A percentile compares a stretch with the other conserved stretches of the same genome.
Conservation (phyloP, 2,113 vertebrate genomes). For the Siniperca knerii region DNA sequence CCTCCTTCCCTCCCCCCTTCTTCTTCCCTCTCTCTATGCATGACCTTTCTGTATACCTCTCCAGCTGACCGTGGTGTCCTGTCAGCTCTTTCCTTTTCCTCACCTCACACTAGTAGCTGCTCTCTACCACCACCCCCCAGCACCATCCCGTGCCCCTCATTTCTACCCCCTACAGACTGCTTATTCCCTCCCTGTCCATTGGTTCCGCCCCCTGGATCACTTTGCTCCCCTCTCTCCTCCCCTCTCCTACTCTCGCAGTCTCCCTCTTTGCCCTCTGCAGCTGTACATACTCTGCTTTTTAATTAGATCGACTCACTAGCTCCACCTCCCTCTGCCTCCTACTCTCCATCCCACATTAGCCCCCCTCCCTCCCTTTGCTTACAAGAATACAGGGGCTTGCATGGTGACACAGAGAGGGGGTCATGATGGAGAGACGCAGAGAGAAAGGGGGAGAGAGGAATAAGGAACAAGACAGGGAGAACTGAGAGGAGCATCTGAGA, state of each 20-base stretch:
- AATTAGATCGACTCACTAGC: conserved; percentile 82
- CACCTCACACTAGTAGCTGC: conserved; percentile 48
- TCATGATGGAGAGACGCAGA: conserved; percentile 75
- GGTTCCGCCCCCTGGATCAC: conserved; percentile 68
- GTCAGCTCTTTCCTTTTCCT: conserved; percentile 52
- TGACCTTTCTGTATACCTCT: conserved; percentile 75
- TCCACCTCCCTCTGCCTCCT: conserved; percentile 71
- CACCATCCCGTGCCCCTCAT: conserved; percentile 44
- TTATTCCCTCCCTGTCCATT: conserved; percentile 45
- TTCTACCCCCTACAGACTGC: conserved; percentile 57
- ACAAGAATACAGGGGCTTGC: conserved; percentile 73
- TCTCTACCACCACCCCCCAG: conserved; percentile 16
- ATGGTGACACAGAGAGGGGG: conserved; percentile 74
- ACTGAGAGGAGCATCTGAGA: conserved; percentile 74
- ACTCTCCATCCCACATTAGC: conserved; percentile 50
- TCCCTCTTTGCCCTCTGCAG: conserved; percentile 76
- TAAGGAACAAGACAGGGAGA: conserved; percentile 58
- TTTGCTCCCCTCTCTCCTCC: conserved; percentile 62
- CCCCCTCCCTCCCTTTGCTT: conserved; percentile 50
- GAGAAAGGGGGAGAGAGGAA: conserved; percentile 58
- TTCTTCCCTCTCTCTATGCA: conserved; percentile 19
- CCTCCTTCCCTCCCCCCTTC: conserved; percentile 29
- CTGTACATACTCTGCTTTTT: conserved; percentile 86
- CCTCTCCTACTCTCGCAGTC: conserved; percentile 50
- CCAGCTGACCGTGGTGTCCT: conserved; percentile 79